Percentiles rank a stretch among this genome's conserved stretches.
These are phyloP conservation scores for Achroia grisella DNA, from an alignment of 1,140 invertebrate species.

Conservation along the genomic window DNA sequence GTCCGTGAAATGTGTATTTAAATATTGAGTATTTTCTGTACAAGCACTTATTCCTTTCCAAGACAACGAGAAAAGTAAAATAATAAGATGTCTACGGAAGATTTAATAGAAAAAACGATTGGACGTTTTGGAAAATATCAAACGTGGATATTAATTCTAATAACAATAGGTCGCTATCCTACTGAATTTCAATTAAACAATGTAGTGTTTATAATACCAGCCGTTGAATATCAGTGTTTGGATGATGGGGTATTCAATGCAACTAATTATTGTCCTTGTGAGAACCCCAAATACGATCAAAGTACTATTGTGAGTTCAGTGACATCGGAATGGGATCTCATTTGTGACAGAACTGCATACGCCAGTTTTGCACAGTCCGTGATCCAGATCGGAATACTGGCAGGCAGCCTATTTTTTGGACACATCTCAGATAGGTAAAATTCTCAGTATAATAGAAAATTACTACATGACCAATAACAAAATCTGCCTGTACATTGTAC, in stretches of 20 bases:
- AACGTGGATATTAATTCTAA: constrained; percentile 75
- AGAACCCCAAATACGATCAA: constrained; percentile 61
- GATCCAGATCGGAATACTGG: constrained; percentile 70
- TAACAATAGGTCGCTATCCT: constrained; percentile 77
- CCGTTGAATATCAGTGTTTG: constrained; percentile 75
- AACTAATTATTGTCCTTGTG: constrained; percentile 59
- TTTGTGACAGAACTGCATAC: constrained; percentile 62
- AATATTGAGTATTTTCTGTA: too few species aligned
- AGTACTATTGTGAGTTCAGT: constrained; percentile 63
- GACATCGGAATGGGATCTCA: constrained; percentile 71
- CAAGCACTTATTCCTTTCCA: too few species aligned
- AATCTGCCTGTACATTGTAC: too few species aligned
- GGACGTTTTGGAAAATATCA: constrained; percentile 51
- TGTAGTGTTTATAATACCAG: constrained; percentile 79
- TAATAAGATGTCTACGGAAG: constrained; percentile 25
- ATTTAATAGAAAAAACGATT: constrained; percentile 42
- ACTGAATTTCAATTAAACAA: constrained; percentile 80
- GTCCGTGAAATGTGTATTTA: too few species aligned
- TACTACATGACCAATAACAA: too few species aligned
- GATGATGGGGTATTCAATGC: constrained; percentile 40
- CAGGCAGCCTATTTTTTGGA: constrained; percentile 71
- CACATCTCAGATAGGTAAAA: constrained; percentile 65
- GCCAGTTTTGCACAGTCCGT: constrained; percentile 71
- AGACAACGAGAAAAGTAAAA: too few species aligned
- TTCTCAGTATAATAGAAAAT: too few species aligned